Percentiles rank a stretch among this genome's conserved stretches.
Conservation (phyloP, 1,140 invertebrate genomes). For the Tetramorium simillimum region DNA sequence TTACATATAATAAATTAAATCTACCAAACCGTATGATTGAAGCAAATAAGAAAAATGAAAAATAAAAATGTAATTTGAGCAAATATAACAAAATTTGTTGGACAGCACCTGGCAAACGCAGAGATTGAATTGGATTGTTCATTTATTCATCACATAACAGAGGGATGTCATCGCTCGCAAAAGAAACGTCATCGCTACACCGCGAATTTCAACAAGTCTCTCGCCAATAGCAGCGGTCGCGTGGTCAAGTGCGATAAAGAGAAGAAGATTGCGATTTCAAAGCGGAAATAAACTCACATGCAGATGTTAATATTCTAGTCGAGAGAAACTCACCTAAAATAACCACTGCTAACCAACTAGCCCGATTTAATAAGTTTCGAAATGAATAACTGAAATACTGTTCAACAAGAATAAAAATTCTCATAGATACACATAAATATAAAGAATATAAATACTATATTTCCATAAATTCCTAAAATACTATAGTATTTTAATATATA, state of each 20-base stretch:
- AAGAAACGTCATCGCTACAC: not conserved
- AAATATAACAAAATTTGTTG: not conserved
- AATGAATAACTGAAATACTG: not conserved
- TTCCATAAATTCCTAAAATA: no score
- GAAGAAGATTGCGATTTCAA: conserved; percentile 9
- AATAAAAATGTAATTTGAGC: not conserved
- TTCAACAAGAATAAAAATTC: not conserved
- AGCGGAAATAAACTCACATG: not conserved
- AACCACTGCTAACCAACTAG: not conserved
- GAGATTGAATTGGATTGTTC: not conserved
- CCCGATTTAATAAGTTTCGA: not conserved
- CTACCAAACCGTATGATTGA: not conserved
- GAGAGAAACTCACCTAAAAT: not conserved
- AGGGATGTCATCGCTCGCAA: not conserved
- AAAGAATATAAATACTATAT: no score
- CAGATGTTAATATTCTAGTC: conserved; percentile 20
- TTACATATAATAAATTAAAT: not conserved
- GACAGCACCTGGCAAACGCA: not conserved
- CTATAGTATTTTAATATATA: no score
- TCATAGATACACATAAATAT: no score
- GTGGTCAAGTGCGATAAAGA: not conserved
- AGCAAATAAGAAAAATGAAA: not conserved
- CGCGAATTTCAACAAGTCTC: conserved; percentile 3
- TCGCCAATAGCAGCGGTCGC: not conserved
- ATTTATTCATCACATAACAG: not conserved